Base-by-base conservation (phyloP, 1,140 invertebrate species). In the Acromyrmex heyeri region DNA sequence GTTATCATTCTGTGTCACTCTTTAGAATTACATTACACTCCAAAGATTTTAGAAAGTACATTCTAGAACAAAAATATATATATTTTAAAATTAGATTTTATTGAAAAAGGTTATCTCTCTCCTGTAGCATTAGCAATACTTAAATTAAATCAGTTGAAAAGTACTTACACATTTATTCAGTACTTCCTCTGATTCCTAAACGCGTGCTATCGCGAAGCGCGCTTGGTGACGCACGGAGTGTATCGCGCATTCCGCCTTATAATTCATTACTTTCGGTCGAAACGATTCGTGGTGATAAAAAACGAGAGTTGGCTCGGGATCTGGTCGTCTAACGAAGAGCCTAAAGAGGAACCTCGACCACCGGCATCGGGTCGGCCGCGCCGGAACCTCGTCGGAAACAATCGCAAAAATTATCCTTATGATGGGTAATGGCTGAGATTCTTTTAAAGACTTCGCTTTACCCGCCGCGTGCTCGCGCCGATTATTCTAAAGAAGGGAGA, bases 371-470 rank as follows among this genome's bases (percentile, higher is more conserved):
- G 53, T 27, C 27, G 50, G 62, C 18, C 48, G 55, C 16, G 64
- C 69, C 79, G 53, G 27, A 27, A 67, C 87, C 87, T 86, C 6
- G 14, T 89, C 91, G 91, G 91, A 85, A 91, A 93, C 92, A 93
- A 94, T 93, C 91, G 91, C 93, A 93, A 95, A 94, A 95, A 93
- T 95, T 91, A 90, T 93, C 92, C 93, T 94, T 94, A 94, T 94
- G 93, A 95, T 92, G 92, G 91, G 92, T 93, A 94, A 93, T 94
- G 93, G 92, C 86, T 90, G 92, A 92, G 94, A 95, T 95, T 95
- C 93, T 93, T 94, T 93, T 89, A 91, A 92, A 90, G 89, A 85
- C 85, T 85, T 85, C 69, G 75, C 50, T 81, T 62, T 61, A 73
- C 10, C 62, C 62, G 75, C 88, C 86, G 88, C 92, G 48, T 48